Evolutionary conservation across 2,113 vertebrate species (phyloP).

Genomic region (Xerus inauris): DNA sequence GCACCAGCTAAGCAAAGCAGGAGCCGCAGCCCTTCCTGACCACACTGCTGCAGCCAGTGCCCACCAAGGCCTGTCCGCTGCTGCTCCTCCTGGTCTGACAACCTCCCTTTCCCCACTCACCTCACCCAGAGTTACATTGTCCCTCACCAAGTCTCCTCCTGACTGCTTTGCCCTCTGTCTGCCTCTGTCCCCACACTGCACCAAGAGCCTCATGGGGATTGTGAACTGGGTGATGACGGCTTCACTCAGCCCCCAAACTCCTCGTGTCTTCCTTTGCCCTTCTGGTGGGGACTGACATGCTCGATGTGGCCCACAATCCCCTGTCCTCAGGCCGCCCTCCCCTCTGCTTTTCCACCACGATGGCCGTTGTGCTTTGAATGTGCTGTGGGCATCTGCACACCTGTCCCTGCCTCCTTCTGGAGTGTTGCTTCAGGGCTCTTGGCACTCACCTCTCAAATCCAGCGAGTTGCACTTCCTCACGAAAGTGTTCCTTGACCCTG

Average conservation of each 20-base stretch:
- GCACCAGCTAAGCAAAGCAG: too few species aligned
- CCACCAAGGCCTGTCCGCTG: not conserved
- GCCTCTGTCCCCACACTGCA: not conserved
- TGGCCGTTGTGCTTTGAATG: not conserved
- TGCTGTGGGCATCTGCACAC: too few species aligned
- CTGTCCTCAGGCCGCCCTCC: not conserved
- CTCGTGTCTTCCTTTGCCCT: not conserved
- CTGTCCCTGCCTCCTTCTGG: not conserved
- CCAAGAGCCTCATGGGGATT: not conserved
- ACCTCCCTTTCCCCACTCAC: too few species aligned
- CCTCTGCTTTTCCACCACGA: accelerated
- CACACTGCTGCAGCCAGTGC: accelerated
- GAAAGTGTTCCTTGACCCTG: not conserved
- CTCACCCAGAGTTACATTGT: not conserved
- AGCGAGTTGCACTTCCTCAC: not conserved
- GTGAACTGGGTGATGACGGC: accelerated
- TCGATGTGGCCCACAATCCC: too few species aligned
- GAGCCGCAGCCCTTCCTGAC: too few species aligned
- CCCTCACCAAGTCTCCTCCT: not conserved
- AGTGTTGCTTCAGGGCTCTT: not conserved
- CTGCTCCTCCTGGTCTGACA: not conserved
- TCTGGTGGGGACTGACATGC: not conserved
- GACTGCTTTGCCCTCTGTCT: not conserved
- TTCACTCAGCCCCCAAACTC: not conserved
- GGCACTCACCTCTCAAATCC: not conserved